Percentiles rank a stretch among this genome's conserved stretches.
phyloP scores from a whole-genome alignment of 1,140 invertebrate genomes.

The Ladona fulva region DNA sequence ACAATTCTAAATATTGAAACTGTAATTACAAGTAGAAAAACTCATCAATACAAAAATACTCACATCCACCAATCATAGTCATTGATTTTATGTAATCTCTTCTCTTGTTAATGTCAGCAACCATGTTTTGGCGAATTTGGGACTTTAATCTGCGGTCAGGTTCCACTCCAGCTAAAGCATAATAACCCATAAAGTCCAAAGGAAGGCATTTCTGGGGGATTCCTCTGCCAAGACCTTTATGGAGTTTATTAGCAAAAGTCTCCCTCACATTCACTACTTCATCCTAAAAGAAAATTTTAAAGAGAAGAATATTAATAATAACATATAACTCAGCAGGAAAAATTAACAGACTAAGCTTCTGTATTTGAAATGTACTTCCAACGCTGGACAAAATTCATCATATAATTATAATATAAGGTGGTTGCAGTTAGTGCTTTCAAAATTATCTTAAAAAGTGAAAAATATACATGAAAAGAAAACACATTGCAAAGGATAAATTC shows the following conservation, averaged over 20 bases:
- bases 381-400: too few relatives aligned
- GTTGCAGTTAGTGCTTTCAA: too few relatives aligned
- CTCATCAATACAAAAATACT: slow-evolving; percentile 22
- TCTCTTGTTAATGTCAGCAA: slow-evolving; percentile 77
- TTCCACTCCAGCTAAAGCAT: slow-evolving; percentile 73
- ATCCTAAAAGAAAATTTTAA: slow-evolving; percentile 46
- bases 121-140: slow-evolving; percentile 66
- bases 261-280: slow-evolving; percentile 84
- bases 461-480: too few relatives aligned
- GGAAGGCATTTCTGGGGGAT: slow-evolving; percentile 83
- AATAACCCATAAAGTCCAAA: slow-evolving; percentile 94
- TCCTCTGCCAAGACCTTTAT: slow-evolving; percentile 75
- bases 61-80: slow-evolving; percentile 43
- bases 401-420: too few relatives aligned
- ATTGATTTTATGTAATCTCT: slow-evolving; percentile 85
- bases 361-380: too few relatives aligned
- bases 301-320: background rate
- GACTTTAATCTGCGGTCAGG: slow-evolving; percentile 64
- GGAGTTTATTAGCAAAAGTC: slow-evolving; percentile 80
- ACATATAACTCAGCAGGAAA: slow-evolving; percentile 15
- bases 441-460: too few relatives aligned
- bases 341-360: background rate
- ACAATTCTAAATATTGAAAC: too few relatives aligned
- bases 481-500: too few relatives aligned
- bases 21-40: background rate